Evolutionary conservation across 1,140 invertebrate genomes (phyloP).

Genomic region (Amphibalanus amphitrite): DNA sequence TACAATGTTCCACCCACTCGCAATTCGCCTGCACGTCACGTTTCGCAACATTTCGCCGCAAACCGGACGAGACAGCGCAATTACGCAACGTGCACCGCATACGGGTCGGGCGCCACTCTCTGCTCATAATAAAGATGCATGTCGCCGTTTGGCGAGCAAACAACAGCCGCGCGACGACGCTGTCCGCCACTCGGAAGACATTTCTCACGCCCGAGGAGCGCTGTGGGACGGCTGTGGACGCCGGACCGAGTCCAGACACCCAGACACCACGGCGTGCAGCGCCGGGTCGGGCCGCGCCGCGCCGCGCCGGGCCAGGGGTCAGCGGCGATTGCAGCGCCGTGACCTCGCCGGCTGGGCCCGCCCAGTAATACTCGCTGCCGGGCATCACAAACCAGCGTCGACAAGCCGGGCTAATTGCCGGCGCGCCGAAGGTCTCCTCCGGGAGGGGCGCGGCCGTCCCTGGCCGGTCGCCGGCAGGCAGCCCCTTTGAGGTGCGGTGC

Average conservation of each 20-base stretch:
- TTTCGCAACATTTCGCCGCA: too few species aligned
- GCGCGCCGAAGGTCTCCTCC: background rate
- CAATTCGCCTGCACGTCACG: too few species aligned
- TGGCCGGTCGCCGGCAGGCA: background rate
- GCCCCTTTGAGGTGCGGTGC: background rate
- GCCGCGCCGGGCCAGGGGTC: background rate
- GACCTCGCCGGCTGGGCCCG: background rate
- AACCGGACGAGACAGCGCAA: too few species aligned
- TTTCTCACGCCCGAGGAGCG: too few species aligned
- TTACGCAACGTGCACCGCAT: too few species aligned
- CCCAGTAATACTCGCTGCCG: background rate
- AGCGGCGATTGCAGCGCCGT: background rate
- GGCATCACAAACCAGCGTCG: background rate
- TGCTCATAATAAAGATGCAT: too few species aligned
- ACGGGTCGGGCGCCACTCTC: too few species aligned
- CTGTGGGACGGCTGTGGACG: too few species aligned
- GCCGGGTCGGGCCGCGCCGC: background rate
- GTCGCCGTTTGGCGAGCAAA: too few species aligned
- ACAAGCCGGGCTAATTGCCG: background rate
- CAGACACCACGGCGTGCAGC: background rate
- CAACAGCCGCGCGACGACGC: too few species aligned
- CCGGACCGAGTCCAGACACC: background rate
- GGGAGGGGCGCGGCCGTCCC: background rate
- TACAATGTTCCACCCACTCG: too few species aligned
- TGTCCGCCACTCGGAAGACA: too few species aligned